Evolutionary conservation across 2,113 vertebrate species (phyloP).

Genomic region (Amphiprion ocellaris): DNA sequence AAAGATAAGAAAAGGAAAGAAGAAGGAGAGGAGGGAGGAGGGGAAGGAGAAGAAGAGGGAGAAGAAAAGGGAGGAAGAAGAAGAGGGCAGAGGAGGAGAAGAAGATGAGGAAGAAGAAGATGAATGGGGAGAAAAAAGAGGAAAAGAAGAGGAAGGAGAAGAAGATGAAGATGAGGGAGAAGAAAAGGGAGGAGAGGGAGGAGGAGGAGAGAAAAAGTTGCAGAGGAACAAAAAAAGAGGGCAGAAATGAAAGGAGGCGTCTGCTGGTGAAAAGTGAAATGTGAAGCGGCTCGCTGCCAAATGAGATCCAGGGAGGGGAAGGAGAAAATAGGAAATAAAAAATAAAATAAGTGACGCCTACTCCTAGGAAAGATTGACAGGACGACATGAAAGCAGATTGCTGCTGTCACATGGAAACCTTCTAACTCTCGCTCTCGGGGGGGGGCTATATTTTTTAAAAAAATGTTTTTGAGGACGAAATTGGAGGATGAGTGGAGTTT

Average conservation of each 20-base stretch:
- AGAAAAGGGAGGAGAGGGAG: conserved; percentile 13
- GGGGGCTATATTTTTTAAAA: neutral
- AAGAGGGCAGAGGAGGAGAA: neutral
- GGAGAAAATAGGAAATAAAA: conserved; percentile 3
- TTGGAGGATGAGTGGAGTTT: conserved; percentile 19
- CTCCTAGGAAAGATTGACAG: conserved; percentile 76
- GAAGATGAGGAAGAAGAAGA: conserved; percentile 37
- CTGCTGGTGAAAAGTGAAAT: conserved; percentile 74
- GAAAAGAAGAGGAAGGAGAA: conserved; percentile 22
- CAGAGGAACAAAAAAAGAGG: conserved; percentile 59
- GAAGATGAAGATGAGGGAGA: neutral
- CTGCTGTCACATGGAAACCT: conserved; percentile 60
- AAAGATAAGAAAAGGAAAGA: neutral
- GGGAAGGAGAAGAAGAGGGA: conserved; percentile 48
- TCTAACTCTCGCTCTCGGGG: conserved; percentile 34
- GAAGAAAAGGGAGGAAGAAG: conserved; percentile 49
- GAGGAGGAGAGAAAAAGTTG: conserved; percentile 4
- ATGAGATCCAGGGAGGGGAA: conserved; percentile 66
- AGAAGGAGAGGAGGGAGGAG: conserved; percentile 17
- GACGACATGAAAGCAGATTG: conserved; percentile 66
- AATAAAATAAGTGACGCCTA: conserved; percentile 65
- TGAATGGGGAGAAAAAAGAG: conserved; percentile 59
- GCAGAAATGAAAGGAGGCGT: conserved; percentile 75
- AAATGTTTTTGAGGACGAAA: conserved; percentile 34
- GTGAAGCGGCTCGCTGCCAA: conserved; percentile 71